These are phyloP conservation scores for Tethya wilhelma DNA, from an alignment of 37 sponge, comb jelly and placozoan species.

Conservation along the genomic window DNA sequence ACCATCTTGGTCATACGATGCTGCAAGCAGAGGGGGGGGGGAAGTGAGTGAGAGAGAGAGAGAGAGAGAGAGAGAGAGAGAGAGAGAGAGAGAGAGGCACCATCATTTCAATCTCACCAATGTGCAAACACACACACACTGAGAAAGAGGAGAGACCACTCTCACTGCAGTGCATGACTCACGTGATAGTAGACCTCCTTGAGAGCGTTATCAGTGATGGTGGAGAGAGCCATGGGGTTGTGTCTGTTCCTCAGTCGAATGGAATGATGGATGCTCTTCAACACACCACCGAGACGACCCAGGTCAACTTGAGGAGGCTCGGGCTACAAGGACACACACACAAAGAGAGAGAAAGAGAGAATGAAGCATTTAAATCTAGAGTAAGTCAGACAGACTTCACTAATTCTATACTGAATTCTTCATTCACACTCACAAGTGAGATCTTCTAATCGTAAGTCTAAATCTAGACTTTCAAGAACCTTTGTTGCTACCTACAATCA, in stretches of 20 bases:
- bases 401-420: background rate
- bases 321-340: slow-evolving; percentile 49
- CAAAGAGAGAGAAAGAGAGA: slow-evolving; percentile 2
- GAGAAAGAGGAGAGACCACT: background rate
- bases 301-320: slow-evolving; percentile 65
- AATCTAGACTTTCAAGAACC: too few species aligned
- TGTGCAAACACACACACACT: background rate
- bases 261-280: slow-evolving; percentile 65
- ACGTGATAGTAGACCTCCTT: slow-evolving; percentile 67
- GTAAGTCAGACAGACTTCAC: background rate
- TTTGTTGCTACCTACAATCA: background rate
- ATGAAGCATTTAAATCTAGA: background rate
- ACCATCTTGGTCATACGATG: slow-evolving; percentile 74
- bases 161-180: background rate
- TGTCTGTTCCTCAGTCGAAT: slow-evolving; percentile 47
- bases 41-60: background rate
- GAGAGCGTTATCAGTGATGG: slow-evolving; percentile 58
- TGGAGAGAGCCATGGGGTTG: slow-evolving; percentile 34
- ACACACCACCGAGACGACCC: slow-evolving; percentile 49
- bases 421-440: background rate
- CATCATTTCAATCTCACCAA: background rate
- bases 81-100: background rate
- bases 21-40: slow-evolving; percentile 7
- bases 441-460: too few species aligned
- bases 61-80: background rate